phyloP scores from a whole-genome alignment of 1,140 invertebrate genomes.

The Meloidogyne exigua region DNA sequence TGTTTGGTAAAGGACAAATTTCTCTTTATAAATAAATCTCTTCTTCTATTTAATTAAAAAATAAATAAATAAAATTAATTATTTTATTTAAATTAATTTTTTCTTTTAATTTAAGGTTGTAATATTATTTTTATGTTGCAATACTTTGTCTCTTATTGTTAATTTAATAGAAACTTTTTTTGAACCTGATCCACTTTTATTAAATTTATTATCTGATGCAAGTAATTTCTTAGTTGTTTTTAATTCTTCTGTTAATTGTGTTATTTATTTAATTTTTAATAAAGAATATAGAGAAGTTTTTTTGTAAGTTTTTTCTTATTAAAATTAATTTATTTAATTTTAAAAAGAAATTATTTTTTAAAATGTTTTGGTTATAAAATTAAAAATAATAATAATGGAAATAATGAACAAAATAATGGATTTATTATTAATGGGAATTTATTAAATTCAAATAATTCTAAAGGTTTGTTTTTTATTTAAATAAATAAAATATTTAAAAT shows the following conservation, averaged over 20 bases:
- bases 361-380: not conserved
- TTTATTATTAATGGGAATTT: not conserved
- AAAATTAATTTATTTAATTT: not conserved
- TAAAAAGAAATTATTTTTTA: conserved; percentile 7
- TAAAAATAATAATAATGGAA: not conserved
- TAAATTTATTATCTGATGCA: conserved; percentile 60
- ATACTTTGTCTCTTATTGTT: conserved; percentile 60
- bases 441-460: not conserved
- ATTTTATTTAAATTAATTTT: no score
- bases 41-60: no score
- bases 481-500: no score
- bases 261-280: conserved; percentile 62
- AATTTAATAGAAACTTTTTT: conserved; percentile 63
- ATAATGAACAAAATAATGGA: not conserved
- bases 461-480: not conserved
- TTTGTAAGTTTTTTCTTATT: conserved; percentile 38
- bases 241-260: conserved; percentile 57
- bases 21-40: no score
- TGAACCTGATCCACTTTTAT: conserved; percentile 55
- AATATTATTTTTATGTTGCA: conserved; percentile 56
- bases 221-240: conserved; percentile 62
- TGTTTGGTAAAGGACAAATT: no score
- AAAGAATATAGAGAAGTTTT: conserved; percentile 59
- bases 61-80: no score
- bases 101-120: conserved; percentile 36